Conservation (phyloP, 2,888 invertebrate species). For the Volucella zonaria region DNA sequence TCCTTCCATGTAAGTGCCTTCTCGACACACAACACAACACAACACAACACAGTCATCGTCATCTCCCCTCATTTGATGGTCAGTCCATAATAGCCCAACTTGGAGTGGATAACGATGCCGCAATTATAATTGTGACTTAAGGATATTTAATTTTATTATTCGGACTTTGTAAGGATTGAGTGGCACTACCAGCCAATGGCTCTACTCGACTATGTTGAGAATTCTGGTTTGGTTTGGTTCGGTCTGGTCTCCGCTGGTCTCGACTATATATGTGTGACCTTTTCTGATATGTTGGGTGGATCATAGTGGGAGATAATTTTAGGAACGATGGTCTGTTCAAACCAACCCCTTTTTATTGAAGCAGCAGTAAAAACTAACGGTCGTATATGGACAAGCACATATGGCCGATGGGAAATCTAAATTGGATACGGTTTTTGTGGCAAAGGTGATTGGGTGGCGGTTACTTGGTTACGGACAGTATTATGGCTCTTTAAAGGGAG, state of each 20-base stretch:
- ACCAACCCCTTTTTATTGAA: slow-evolving; percentile 66
- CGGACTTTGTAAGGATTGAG: slow-evolving; percentile 64
- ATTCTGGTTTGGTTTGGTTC: not conserved
- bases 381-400: slow-evolving; percentile 46
- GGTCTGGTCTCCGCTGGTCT: not conserved
- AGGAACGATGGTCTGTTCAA: slow-evolving; percentile 7
- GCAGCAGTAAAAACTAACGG: slow-evolving; percentile 65
- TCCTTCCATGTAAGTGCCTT: not conserved
- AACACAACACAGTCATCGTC: not conserved
- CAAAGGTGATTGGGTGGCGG: slow-evolving; percentile 54
- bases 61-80: slow-evolving; percentile 38
- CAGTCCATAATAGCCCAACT: slow-evolving; percentile 48
- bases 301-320: slow-evolving; percentile 28
- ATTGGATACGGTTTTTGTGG: slow-evolving; percentile 63
- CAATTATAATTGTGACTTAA: slow-evolving; percentile 71
- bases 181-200: slow-evolving; percentile 10
- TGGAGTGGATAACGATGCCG: slow-evolving; percentile 58
- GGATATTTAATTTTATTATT: slow-evolving; percentile 71
- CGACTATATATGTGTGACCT: slow-evolving; percentile 39
- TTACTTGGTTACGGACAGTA: slow-evolving; percentile 44
- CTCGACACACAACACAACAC: not conserved
- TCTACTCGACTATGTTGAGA: not conserved
- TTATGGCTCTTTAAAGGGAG: slow-evolving; percentile 44
- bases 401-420: slow-evolving; percentile 60
- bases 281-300: not conserved